phyloP scores from a whole-genome alignment of 2,113 vertebrate species.

The Chloropsis cyanopogon region DNA sequence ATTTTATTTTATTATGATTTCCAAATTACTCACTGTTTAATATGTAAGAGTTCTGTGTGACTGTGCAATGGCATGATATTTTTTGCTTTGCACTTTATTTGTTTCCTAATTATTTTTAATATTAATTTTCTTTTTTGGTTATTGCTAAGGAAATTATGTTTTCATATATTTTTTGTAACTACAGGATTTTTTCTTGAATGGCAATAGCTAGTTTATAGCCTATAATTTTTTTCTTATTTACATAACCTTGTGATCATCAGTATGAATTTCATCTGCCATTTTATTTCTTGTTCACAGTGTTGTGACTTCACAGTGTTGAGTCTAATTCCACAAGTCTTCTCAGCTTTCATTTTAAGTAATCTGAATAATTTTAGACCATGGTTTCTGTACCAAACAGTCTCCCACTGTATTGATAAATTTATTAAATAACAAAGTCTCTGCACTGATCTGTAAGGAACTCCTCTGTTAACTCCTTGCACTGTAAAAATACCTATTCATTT shows the following conservation, averaged over 20 bases:
- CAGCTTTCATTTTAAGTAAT: neutral
- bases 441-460: neutral
- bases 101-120: neutral
- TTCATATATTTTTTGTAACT: neutral
- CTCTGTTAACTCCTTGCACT: neutral
- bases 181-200: neutral
- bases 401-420: neutral
- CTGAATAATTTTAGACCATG: neutral
- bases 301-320: no score
- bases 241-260: neutral
- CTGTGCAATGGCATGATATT: neutral
- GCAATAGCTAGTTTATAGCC: neutral
- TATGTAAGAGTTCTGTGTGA: neutral
- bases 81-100: neutral
- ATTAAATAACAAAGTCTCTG: neutral
- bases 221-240: neutral
- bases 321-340: neutral
- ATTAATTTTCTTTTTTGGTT: neutral
- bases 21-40: neutral
- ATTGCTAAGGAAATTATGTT: neutral
- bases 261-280: neutral
- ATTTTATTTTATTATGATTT: neutral
- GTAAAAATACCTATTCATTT: neutral
- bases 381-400: neutral
- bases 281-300: neutral